These are phyloP conservation scores for Zootoca vivipara DNA, from an alignment of 2,113 vertebrate species.

Conservation along the genomic window DNA sequence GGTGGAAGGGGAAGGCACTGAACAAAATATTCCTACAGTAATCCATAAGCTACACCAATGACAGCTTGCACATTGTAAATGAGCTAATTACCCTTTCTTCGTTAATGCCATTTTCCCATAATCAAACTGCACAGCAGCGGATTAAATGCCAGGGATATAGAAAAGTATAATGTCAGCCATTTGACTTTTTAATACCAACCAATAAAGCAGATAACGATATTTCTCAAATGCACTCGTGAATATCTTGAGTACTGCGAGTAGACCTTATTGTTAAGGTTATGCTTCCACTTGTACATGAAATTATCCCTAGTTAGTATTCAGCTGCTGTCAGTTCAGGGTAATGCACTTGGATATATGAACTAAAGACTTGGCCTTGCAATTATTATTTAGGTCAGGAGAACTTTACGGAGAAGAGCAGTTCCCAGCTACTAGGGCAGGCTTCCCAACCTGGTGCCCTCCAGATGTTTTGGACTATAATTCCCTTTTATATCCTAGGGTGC, in stretches of 20 bases:
- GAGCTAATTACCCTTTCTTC: constrained; percentile 54
- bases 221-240: constrained; percentile 12
- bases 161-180: constrained; percentile 45
- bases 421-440: neutral
- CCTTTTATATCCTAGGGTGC: neutral
- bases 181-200: constrained; percentile 47
- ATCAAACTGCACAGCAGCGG: constrained; percentile 23
- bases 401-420: neutral
- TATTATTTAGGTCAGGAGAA: constrained; percentile 4
- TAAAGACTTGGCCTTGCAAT: neutral
- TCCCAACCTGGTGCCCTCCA: no score
- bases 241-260: constrained; percentile 6
- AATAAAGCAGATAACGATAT: constrained; percentile 30
- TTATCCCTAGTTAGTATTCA: constrained; percentile 15
- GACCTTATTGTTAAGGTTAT: constrained; percentile 36
- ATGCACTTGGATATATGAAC: constrained; percentile 13
- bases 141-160: constrained; percentile 27
- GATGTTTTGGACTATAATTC: no score
- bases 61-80: constrained; percentile 43
- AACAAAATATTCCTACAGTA: neutral
- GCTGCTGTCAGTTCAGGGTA: constrained; percentile 15
- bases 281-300: constrained; percentile 24
- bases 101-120: constrained; percentile 42
- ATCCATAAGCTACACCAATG: neutral
- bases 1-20: neutral